These are phyloP conservation scores for Saguinus midas DNA, from an alignment of 2,113 vertebrate genomes.

Conservation along the genomic window DNA sequence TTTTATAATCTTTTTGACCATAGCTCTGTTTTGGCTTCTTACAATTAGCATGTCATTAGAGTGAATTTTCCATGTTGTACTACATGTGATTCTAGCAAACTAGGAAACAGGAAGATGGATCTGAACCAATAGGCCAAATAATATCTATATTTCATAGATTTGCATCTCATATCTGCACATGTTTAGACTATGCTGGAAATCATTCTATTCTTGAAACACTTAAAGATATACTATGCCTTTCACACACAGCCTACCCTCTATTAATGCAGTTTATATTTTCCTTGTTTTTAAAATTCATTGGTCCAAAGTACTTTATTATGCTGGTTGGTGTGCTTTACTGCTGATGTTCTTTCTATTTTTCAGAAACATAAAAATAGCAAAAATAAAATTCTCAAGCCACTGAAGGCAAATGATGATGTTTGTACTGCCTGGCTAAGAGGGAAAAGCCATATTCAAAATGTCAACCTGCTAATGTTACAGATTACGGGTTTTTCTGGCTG, in stretches of 20 bases:
- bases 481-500: constrained; percentile 78
- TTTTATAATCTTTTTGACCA: not conserved
- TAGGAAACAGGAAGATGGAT: constrained; percentile 53
- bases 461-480: constrained; percentile 82
- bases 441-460: constrained; percentile 83
- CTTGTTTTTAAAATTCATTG: constrained; percentile 80
- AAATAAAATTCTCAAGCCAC: constrained; percentile 63
- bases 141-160: constrained; percentile 62
- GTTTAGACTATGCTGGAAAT: constrained; percentile 73
- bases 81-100: constrained; percentile 49
- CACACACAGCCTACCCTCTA: constrained; percentile 62
- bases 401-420: constrained; percentile 79
- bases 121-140: constrained; percentile 58
- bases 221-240: constrained; percentile 68
- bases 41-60: constrained; percentile 60
- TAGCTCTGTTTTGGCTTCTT: constrained; percentile 18
- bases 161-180: constrained; percentile 60
- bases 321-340: constrained; percentile 74
- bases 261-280: constrained; percentile 74
- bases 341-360: constrained; percentile 74
- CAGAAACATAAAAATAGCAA: constrained; percentile 76
- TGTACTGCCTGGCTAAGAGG: constrained; percentile 59
- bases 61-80: constrained; percentile 49
- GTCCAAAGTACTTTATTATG: constrained; percentile 76
- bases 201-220: constrained; percentile 71